Conservation (phyloP, 2,113 vertebrate species). For the Chaetura pelagica region DNA sequence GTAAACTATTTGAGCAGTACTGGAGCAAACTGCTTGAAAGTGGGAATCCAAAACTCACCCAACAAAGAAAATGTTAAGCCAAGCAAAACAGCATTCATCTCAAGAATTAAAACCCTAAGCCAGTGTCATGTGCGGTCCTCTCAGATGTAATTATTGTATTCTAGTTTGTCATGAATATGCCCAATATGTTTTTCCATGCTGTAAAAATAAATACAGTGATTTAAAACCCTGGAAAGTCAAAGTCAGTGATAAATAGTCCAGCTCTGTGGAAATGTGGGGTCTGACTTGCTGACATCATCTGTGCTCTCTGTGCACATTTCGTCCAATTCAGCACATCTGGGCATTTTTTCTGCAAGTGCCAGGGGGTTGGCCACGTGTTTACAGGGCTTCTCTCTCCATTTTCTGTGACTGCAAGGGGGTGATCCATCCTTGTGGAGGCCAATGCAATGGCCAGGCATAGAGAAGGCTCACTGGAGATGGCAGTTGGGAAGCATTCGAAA, state of each 20-base stretch:
- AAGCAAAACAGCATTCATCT: not conserved
- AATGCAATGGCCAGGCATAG: not conserved
- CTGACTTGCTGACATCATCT: constrained; percentile 3
- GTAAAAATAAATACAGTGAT: constrained; percentile 36
- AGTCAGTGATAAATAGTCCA: not conserved
- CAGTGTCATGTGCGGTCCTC: not conserved
- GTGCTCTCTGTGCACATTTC: not conserved
- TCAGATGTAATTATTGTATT: constrained; percentile 19
- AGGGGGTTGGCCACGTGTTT: not conserved
- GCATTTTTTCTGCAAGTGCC: not conserved
- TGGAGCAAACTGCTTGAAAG: constrained; percentile 59
- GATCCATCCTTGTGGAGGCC: not conserved
- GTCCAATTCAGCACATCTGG: not conserved
- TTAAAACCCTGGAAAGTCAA: not conserved
- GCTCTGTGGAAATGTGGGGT: not conserved
- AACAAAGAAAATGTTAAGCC: not conserved
- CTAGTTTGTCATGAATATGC: constrained; percentile 3
- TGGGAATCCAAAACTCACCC: constrained; percentile 54
- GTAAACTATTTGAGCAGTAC: constrained; percentile 63
- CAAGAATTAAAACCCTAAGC: constrained; percentile 20
- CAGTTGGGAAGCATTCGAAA: not conserved
- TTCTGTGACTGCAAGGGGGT: not conserved
- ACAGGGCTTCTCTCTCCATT: not conserved
- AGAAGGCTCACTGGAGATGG: not conserved
- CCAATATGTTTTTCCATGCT: not conserved